Evolutionary conservation across 64 coral and sea anemone species (phyloP), one percentile per base, ranked within the genome.

Genomic region (Porites lutea): DNA sequence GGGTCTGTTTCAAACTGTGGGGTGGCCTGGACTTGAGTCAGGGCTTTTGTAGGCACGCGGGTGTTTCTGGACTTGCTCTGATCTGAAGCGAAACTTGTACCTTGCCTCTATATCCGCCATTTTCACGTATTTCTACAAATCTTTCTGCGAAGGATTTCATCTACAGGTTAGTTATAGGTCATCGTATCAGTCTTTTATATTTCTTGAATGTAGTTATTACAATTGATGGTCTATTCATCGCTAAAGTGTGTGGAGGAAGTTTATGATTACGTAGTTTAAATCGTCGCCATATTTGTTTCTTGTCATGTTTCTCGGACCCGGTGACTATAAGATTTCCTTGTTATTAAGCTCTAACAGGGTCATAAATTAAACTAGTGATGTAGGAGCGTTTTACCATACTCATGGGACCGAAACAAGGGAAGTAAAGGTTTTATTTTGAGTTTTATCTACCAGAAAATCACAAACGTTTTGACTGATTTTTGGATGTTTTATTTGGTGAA

Each of bases 231-330:
- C 12, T 69, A 51, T 52, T 69, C 6, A 37, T 12, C n/a, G 62
- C 46, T 68, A 68, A 68, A 4, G 5, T 50, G 3, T 47, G 73
- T 15, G 14, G 69, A 84, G 81, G 81, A 84, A 84, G 62, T 68
- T 64, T 52, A 48, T 48, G 61, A 43, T 19, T 76, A 18, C 60
- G 60, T 67, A 51, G 5, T 12, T 47, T 22, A n/a, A 21, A 68
- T 67, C 45, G 81, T 68, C 81, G 81, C 81, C 81, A 84, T 84
- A 84, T 84, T 84, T 65, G 63, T 63, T 21, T 22, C 50, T 57
- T 20, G 54, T 48, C 59, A 69, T 63, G 63, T 84, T n/a, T 84
- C 16, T 52, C 6, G 37, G 27, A 69, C 81, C 46, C 45, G 48
- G 63, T 69, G 22, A 44, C 22, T 68, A 9, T 3, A 84, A 16